Percentiles rank a stretch among this genome's conserved stretches.
Conservation (phyloP, 2,113 vertebrate species). For the Hystrix cristata region DNA sequence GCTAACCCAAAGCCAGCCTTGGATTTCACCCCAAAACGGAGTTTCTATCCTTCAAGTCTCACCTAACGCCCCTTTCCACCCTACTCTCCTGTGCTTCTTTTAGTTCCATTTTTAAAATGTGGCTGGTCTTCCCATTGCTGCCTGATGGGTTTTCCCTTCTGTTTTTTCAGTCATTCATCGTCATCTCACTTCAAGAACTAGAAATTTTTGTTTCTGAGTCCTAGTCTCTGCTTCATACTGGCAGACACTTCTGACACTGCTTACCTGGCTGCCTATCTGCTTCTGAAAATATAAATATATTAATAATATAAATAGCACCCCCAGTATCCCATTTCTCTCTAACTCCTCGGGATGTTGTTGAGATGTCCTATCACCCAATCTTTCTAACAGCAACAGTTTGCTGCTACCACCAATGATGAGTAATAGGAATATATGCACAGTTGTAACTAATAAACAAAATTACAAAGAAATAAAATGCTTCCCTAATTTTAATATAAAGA, state of each 20-base stretch:
- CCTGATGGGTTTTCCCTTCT: not conserved
- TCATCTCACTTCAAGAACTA: not conserved
- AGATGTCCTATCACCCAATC: not conserved
- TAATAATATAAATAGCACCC: not conserved
- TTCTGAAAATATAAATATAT: not conserved
- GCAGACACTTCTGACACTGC: not conserved
- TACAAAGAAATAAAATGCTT: constrained; percentile 67
- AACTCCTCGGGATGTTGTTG: not conserved
- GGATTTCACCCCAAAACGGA: not conserved
- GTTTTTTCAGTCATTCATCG: not conserved
- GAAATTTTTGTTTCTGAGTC: not conserved
- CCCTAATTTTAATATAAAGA: constrained; percentile 72
- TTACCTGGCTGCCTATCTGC: not conserved
- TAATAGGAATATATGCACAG: not conserved
- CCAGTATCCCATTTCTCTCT: not conserved
- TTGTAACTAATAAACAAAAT: constrained; percentile 74
- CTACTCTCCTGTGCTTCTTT: not conserved
- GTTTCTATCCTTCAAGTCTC: not conserved
- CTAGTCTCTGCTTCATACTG: not conserved
- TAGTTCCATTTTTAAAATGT: not conserved
- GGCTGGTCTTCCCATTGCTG: not conserved
- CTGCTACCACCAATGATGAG: constrained; percentile 20
- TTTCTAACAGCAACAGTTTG: constrained; percentile 15
- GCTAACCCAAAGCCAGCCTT: not conserved
- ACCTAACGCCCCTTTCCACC: not conserved